Conservation (phyloP, 2,888 invertebrate genomes). For the Dendrolimus houi region DNA sequence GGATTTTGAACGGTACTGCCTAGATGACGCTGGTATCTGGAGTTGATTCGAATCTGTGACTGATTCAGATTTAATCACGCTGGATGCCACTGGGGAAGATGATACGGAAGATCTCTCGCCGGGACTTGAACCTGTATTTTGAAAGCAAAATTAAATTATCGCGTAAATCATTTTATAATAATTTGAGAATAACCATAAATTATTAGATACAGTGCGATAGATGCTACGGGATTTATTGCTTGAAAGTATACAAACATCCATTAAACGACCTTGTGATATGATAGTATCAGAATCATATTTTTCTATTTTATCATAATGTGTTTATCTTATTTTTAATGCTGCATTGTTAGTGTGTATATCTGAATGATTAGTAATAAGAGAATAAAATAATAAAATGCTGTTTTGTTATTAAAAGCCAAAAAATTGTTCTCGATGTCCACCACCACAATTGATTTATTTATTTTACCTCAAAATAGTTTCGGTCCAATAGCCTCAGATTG, state of each 20-base stretch:
- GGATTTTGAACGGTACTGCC: constrained; percentile 73
- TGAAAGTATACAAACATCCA: too few relatives aligned
- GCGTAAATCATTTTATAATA: too few relatives aligned
- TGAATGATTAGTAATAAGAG: too few relatives aligned
- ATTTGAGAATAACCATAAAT: too few relatives aligned
- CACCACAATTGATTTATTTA: constrained; percentile 20
- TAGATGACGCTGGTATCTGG: constrained; percentile 47
- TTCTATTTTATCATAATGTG: too few relatives aligned
- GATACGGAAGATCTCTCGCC: constrained; percentile 59
- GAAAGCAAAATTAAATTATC: neutral
- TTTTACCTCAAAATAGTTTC: constrained; percentile 46
- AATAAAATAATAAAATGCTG: too few relatives aligned
- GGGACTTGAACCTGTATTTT: constrained; percentile 60
- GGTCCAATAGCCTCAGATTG: constrained; percentile 40
- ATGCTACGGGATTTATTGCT: too few relatives aligned
- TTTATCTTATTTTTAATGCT: too few relatives aligned
- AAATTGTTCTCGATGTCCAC: constrained; percentile 10
- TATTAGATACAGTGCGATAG: too few relatives aligned
- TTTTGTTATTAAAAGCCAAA: neutral
- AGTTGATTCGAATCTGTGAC: constrained; percentile 49
- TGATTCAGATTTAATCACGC: constrained; percentile 42
- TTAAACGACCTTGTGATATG: too few relatives aligned
- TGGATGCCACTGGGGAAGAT: constrained; percentile 53
- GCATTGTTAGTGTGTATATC: too few relatives aligned
- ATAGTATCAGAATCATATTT: too few relatives aligned